Evolutionary conservation across 2,113 vertebrate species (phyloP), one percentile per base, ranked within the genome.

Genomic region (Boleophthalmus pectinirostris): DNA sequence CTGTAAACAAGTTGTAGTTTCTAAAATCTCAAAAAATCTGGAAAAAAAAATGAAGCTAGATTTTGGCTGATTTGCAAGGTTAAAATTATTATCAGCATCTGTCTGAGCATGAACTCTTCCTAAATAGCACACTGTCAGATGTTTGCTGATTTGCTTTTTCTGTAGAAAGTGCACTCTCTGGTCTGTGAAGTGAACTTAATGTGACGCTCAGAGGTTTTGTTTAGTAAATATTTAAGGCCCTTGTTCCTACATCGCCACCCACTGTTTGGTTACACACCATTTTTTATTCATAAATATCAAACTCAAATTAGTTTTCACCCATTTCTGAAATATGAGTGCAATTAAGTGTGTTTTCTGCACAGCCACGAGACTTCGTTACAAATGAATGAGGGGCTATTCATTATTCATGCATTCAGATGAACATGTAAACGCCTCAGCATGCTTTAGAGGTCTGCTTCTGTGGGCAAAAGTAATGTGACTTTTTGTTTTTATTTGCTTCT

Each of bases 271-370:
- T 90, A 91, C 68, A 72, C 70, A 13, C 73, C 78, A 94, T 94
- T 72, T 92, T 93, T 94, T 93, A 94, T 93, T 94, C 88, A 94
- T 92, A 87, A 91, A 92, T 89, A 91, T 86, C 90, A 86, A 86
- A 80, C 81, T 81, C 85, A 92, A 92, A 92, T 92, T 87, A 91
- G 85, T 89, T 86, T 92, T 85, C 87, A 75, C 82, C 73, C 75
- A 85, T 78, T 89, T 87, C 85, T 91, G 85, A 93, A 92, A 92
- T 89, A 91, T 90, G 90, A 92, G 85, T 89, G 90, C 88, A 87
- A 92, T 93, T 91, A 92, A 88, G 76, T 84, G 61, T 89, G 83
- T 88, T 89, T 83, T 86, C 81, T 84, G 79, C 72, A 46, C 72
- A 57, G 43, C 75, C 85, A 84, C 83, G 85, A 76, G 69, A 76